Base-by-base conservation (phyloP, 2,113 vertebrate species). In the Enhydra lutris region DNA sequence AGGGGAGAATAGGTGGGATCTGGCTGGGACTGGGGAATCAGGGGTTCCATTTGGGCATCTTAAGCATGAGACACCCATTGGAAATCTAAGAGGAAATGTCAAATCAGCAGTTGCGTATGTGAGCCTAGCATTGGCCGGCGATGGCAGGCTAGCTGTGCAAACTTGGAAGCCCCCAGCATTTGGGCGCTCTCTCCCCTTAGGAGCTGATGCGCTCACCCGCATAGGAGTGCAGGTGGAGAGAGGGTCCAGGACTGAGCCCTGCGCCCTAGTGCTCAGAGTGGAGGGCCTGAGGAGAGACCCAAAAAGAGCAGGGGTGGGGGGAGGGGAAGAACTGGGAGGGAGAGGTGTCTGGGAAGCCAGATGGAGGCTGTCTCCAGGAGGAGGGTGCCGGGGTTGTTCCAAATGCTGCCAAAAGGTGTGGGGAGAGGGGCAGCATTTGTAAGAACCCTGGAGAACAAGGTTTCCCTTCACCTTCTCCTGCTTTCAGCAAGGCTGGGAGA, bases 371-470 rank as follows among this genome's bases (percentile, higher is more conserved):
- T 24, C 10, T 34, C 21, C 18, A 18, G 65, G 29, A 20, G 36
- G 29, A 18, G 80, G 50, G 36, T 1, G 7, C 50, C 26, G 0
- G 3, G 29, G 36, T 29, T 57, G 20, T 52, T 81, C 57, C 39
- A 88, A 11, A 4, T 11, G 47, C 13, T 50, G 52, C 31, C 0
- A 0, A 4, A 6, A 20, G 52, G 8, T 18, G 13, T 12, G 0
- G 34, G 63, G 50, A 7, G 17, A 42, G 13, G 23, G 50, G 17
- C 6, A 57, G 65, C 36, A 10, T 18, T 21, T 17, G 8, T 24
- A 34, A 82, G 10, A 45, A 36, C 13, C 50, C 26, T 10, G 2
- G 17, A 71, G 10, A 2, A 8, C 65, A 45, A 14, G 45, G 12
- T 65, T 65, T 20, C 13, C 57, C 17, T 52, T 11, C 52, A 8